Evolutionary conservation across 2,797 vertebrate species (phyloP), one percentile per base, ranked within the genome.

Genomic region (Kryptopterus vitreolus): DNA sequence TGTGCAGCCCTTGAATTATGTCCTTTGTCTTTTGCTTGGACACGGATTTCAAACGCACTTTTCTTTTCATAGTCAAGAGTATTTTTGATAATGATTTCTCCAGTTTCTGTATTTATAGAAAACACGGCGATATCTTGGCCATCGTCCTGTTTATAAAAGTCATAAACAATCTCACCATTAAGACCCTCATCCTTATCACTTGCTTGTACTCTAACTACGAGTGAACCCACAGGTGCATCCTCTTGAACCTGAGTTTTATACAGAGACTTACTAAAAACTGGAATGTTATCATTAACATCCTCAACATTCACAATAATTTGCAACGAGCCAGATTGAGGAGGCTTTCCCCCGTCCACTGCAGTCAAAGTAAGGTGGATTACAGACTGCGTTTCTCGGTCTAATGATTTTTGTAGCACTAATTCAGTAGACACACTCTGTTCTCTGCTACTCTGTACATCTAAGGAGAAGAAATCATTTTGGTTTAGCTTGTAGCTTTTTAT

Each of bases 161-260:
- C 87, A 85, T 91, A 94, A 1, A 88, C 43, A 0, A 92, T 82
- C 18, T 91, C 89, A 5, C 91, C 58, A 68, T 94, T 94, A 4
- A 84, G 20, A 0, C 90, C 91, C 15, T 92, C 90, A n/a, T 94
- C 92, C 62, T 87, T 83, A 63, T 94, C 92, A 69, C 77, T 86
- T 77, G 89, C 89, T 69, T 87, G 43, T 81, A 93, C 55, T 0
- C 66, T 85, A 24, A 93, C 79, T 18, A 93, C 75, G 6, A 53
- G 22, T 4, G 86, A 87, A 18, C 88, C 88, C 0, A 82, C 4
- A 0, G 87, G 80, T 22, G 78, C 26, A 46, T 92, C 89, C 79
- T 93, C 91, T 0, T 1, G 43, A 13, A 92, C 31, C 0, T 22
- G 73, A 0, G 83, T 8, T 83, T 92, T 91, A 38, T 91, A 92